Conservation (phyloP, 2,888 invertebrate genomes). For the Diarsia mendica region DNA sequence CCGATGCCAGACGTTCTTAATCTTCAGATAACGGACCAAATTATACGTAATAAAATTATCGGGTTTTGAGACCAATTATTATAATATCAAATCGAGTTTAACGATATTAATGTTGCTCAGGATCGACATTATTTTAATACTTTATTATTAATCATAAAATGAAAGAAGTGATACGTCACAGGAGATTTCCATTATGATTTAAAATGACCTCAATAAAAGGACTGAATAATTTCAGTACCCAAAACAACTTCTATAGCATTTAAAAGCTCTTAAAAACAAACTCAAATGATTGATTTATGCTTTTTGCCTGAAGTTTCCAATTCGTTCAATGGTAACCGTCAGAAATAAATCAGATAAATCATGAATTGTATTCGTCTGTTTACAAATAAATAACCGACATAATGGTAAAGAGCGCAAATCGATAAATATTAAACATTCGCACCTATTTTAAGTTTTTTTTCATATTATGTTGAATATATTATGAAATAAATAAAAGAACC, state of each 20-base stretch:
- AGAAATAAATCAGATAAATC: constrained; percentile 41
- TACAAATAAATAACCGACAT: constrained; percentile 11
- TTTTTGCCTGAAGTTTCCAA: constrained; percentile 10
- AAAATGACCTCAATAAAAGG: constrained; percentile 1
- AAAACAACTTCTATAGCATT: constrained; percentile 25
- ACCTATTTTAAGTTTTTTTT: neutral
- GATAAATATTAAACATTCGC: neutral
- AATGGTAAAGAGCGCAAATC: constrained; percentile 6
- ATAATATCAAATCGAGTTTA: neutral
- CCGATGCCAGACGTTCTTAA: neutral
- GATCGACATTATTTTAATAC: neutral
- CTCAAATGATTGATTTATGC: constrained; percentile 46
- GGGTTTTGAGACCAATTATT: neutral
- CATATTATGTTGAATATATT: neutral
- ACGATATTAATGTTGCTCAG: neutral
- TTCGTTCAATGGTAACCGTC: constrained; percentile 9
- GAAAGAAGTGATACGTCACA: neutral
- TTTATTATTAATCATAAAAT: neutral
- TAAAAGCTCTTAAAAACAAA: constrained; percentile 39
- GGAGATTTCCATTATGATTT: neutral
- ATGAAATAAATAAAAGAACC: neutral
- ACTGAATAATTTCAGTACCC: constrained; percentile 16
- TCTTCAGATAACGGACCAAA: neutral
- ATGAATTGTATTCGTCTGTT: neutral
- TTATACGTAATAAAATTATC: neutral